Base-by-base conservation (phyloP, 2,888 invertebrate species). In the Eretmocerus hayati region DNA sequence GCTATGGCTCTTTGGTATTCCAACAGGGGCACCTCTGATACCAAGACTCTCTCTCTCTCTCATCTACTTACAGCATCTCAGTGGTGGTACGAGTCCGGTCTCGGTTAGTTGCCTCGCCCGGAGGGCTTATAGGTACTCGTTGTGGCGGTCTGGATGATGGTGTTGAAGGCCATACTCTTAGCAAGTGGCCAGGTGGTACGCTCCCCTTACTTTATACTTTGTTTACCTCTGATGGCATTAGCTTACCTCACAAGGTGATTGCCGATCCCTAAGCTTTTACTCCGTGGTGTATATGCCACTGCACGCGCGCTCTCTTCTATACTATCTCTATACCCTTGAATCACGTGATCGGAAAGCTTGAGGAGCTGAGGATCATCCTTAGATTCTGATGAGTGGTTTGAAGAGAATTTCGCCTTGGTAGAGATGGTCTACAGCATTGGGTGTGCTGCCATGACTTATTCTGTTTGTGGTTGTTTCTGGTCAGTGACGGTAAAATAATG, bases 221-320 rank as follows among this genome's bases (percentile, higher is more conserved):
- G 66, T 67, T 67, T 67, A 62, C 60, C 57, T 56, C 63, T 64
- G 65, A 66, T 66, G 62, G 65, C 62, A 67, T 67, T 66, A 67
- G 60, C 64, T 65, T 58, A 53, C 56, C 21, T 53, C 56, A 26
- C 16, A 54, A 64, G 67, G 61, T 64, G 65, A 66, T 66, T 65
- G 62, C 61, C 58, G 56, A 60, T 56, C 60, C 56, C 26, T 26
- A 55, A 57, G 57, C 57, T 60, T 57, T 55, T n/a, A n/a, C n/a
- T n/a, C n/a, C n/a, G n/a, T n/a, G n/a, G n/a, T n/a, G n/a, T n/a
- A n/a, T n/a, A n/a, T n/a, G n/a, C n/a, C n/a, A n/a, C n/a, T n/a
- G n/a, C n/a, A n/a, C n/a, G n/a, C n/a, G n/a, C n/a, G n/a, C n/a
- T n/a, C n/a, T n/a, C n/a, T n/a, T n/a, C n/a, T n/a, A n/a, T n/a